Conservation (phyloP, 2,113 vertebrate genomes). For the Bujurquina vittata region DNA sequence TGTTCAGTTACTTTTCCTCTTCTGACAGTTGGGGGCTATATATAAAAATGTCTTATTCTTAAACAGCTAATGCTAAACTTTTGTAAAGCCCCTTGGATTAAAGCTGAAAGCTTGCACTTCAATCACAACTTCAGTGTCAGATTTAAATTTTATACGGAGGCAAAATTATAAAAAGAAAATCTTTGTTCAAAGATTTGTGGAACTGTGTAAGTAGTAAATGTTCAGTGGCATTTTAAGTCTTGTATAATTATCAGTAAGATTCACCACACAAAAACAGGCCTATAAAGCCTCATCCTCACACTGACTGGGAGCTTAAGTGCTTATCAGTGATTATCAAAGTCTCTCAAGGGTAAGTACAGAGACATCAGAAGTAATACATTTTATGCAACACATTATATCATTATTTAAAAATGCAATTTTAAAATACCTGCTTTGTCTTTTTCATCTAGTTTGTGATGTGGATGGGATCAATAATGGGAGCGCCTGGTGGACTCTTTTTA, state of each 20-base stretch:
- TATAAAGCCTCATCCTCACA: neutral
- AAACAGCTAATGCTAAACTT: too few relatives aligned
- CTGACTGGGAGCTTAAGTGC: neutral
- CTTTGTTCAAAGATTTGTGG: too few relatives aligned
- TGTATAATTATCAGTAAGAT: too few relatives aligned
- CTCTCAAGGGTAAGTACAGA: slow-evolving; percentile 14
- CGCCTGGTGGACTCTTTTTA: neutral
- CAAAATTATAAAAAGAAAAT: too few relatives aligned
- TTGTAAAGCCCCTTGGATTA: too few relatives aligned
- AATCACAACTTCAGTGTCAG: too few relatives aligned
- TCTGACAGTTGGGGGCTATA: too few relatives aligned
- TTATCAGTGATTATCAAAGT: neutral
- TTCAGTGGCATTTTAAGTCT: too few relatives aligned
- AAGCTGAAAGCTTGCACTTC: too few relatives aligned
- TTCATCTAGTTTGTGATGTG: neutral
- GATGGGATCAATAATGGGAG: slow-evolving; percentile 19
- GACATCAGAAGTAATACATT: neutral
- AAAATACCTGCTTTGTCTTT: neutral
- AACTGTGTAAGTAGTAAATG: neutral
- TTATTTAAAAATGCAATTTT: neutral
- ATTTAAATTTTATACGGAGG: too few relatives aligned
- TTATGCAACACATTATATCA: neutral
- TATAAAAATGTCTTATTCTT: too few relatives aligned
- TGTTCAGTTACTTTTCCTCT: too few relatives aligned
- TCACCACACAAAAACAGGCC: neutral